Evolutionary conservation across 1,140 invertebrate species (phyloP), one percentile per base, ranked within the genome.

Genomic region (Pogonomyrmex barbatus): DNA sequence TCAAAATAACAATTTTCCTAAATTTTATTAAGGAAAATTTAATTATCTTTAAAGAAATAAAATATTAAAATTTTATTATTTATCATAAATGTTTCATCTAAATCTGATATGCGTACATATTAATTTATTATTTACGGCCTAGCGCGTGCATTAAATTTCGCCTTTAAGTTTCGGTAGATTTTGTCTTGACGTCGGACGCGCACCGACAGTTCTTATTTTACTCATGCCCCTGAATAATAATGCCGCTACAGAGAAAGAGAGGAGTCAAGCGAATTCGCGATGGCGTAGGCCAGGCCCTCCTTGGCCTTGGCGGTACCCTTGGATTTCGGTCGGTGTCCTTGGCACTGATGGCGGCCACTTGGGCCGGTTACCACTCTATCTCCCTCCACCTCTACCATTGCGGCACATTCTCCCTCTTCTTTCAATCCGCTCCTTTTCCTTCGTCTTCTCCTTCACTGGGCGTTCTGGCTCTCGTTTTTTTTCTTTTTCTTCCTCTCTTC

Each of bases 281-380:
- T 71, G 89, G 82, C 81, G 86, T 79, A 79, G 89, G 89, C 42
- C 82, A 82, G 86, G 77, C 89, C 81, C 63, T 75, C 39, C 45
- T 88, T 91, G 85, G 88, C 91, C 89, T 91, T 92, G 89, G 68
- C 45, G 60, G 56, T 91, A 89, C 87, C 88, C 88, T 91, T 92
- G 90, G 88, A 87, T 91, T 91, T 89, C 90, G 90, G 90, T 91
- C 87, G 88, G 88, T 90, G 90, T 88, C 89, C 88, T 91, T 91
- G 89, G 88, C 91, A 90, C 88, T 89, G 90, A 91, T 91, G 91
- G 92, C 91, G 89, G 92, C 83, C 89, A 90, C 87, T 91, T 78
- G 89, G 90, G 67, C 86, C 91, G 85, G 89, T 88, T 91, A 92
- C 89, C 91, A 91, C 88, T 92, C 92, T 90, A 91, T 93, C 45